A percentile compares a stretch with the other conserved stretches of the same genome.
phyloP scores from a whole-genome alignment of 2,797 vertebrate species.

The Dipus sagitta region DNA sequence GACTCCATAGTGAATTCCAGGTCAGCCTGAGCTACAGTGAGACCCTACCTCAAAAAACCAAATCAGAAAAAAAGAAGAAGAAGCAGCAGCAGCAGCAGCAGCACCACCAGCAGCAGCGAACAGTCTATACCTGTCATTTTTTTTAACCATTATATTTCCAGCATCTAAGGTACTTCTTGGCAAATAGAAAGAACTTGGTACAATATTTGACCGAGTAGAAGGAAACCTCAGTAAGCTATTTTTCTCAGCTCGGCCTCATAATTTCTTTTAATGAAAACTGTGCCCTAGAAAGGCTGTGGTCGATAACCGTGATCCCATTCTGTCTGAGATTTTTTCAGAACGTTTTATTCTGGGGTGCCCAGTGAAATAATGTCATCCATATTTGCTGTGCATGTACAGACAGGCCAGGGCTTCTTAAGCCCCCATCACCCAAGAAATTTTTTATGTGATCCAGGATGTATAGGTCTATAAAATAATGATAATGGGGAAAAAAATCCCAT shows the following conservation, averaged over 20 bases:
- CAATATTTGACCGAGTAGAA: conserved; percentile 26
- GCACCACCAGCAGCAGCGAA: no score
- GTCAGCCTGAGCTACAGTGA: no score
- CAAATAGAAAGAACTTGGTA: background rate
- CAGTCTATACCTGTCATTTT: background rate
- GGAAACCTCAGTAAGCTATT: background rate
- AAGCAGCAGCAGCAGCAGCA: no score
- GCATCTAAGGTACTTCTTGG: background rate
- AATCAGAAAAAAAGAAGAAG: no score
- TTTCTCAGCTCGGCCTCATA: background rate
- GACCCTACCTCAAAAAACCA: no score
- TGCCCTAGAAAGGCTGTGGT: background rate
- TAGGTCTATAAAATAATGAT: background rate
- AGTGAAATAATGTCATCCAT: background rate
- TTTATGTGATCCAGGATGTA: background rate
- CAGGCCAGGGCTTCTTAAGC: background rate
- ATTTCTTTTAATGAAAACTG: background rate
- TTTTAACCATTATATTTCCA: background rate
- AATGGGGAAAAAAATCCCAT: no score
- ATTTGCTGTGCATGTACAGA: background rate
- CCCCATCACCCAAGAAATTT: background rate
- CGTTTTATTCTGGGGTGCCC: background rate
- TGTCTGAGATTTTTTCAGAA: background rate
- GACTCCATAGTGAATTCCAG: no score
- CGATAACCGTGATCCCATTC: background rate